Percentiles rank a stretch among this genome's conserved stretches.
phyloP scores from a whole-genome alignment of 2,797 vertebrate species.

The Rhinella marina region DNA sequence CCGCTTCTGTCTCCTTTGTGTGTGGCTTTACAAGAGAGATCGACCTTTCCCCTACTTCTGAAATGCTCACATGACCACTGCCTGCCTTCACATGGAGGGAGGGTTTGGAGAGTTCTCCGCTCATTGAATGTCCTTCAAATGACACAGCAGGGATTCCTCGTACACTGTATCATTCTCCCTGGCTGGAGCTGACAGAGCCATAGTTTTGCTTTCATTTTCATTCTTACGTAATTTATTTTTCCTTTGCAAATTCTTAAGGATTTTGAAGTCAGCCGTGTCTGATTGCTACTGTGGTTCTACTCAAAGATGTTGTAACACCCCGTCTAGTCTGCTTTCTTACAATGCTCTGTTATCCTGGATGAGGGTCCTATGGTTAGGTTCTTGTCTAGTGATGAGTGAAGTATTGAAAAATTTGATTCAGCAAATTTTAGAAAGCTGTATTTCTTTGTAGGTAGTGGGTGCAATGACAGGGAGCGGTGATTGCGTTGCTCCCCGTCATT shows the following conservation, averaged over 20 bases:
- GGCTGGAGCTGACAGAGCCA: background rate
- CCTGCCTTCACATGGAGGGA: background rate
- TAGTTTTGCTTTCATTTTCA: conserved; percentile 52
- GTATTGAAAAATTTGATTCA: no score
- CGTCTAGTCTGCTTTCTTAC: background rate
- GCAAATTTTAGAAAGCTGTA: no score
- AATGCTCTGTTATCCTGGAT: background rate
- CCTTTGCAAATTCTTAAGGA: background rate
- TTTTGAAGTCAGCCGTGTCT: background rate
- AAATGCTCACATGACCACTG: conserved; percentile 19
- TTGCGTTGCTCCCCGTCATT: no score
- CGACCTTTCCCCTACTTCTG: conserved; percentile 57
- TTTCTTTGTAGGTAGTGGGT: no score
- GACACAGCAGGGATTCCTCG: conserved; percentile 21
- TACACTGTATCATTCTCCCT: background rate
- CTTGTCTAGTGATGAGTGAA: no score
- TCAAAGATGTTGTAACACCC: background rate
- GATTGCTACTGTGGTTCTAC: background rate
- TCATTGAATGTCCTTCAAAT: conserved; percentile 43
- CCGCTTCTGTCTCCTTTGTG: conserved; percentile 39
- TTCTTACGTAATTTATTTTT: background rate
- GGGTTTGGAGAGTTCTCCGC: background rate
- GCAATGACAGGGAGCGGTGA: no score
- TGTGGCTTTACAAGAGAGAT: conserved; percentile 16
- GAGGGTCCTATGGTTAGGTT: background rate